Evolutionary conservation across 2,888 invertebrate genomes (phyloP).

Genomic region (Brassicogethes aeneus): DNA sequence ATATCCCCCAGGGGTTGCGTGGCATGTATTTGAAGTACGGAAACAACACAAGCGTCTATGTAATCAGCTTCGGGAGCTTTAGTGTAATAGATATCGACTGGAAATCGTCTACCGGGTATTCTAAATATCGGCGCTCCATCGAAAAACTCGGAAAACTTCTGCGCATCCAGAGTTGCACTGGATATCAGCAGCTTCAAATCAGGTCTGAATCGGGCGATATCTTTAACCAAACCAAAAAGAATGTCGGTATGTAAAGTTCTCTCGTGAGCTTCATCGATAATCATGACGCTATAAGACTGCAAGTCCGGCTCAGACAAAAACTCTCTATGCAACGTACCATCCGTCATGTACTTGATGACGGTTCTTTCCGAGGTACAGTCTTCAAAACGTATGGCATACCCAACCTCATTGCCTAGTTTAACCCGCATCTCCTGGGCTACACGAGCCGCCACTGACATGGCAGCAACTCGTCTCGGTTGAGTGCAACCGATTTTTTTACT

Average conservation of each 20-base stretch:
- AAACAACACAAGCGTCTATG: slow-evolving; percentile 95
- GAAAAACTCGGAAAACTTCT: slow-evolving; percentile 96
- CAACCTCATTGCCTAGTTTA: slow-evolving; percentile 89
- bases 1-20: slow-evolving; percentile 95
- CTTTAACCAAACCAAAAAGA: slow-evolving; percentile 93
- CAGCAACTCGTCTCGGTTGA: slow-evolving; percentile 94
- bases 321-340: slow-evolving; percentile 94
- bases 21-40: slow-evolving; percentile 95
- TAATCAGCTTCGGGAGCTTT: slow-evolving; percentile 99
- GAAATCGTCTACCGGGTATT: slow-evolving; percentile 90
- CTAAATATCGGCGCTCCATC: slow-evolving; percentile 97
- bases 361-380: slow-evolving; percentile 98
- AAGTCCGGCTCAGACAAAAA: slow-evolving; percentile 96
- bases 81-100: slow-evolving; percentile 98
- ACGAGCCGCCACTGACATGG: slow-evolving; percentile 98
- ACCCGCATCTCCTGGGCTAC: slow-evolving; percentile 97
- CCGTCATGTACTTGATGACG: slow-evolving; percentile 97
- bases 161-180: slow-evolving; percentile 95
- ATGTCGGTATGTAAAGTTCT: slow-evolving; percentile 97
- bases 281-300: slow-evolving; percentile 94
- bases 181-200: slow-evolving; percentile 95
- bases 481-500: slow-evolving; percentile 81
- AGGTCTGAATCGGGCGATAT: slow-evolving; percentile 79
- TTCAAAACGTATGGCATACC: slow-evolving; percentile 92
- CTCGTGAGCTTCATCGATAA: slow-evolving; percentile 99